These are phyloP conservation scores for Cyanoderma ruficeps DNA, from an alignment of 2,113 vertebrate species.

Conservation along the genomic window DNA sequence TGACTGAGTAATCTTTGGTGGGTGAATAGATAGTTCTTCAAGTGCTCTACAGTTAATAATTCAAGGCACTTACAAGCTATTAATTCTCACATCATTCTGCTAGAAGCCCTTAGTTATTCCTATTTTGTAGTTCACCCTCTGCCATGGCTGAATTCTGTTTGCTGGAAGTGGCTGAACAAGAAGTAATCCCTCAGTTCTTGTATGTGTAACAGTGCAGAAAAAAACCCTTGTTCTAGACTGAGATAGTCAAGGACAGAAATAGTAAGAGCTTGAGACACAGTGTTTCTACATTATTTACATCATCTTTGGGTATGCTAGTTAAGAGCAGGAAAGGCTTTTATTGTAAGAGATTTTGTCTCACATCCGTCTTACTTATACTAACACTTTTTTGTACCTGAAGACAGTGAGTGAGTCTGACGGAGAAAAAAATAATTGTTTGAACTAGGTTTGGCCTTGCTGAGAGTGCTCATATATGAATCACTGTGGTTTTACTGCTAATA, in stretches of 20 bases:
- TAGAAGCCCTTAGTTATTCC: slow-evolving; percentile 34
- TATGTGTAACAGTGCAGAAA: not conserved
- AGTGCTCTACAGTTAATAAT: not conserved
- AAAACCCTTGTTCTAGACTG: not conserved
- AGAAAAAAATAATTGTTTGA: not conserved
- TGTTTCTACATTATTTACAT: not conserved
- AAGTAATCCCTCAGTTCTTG: not conserved
- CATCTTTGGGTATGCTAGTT: not conserved
- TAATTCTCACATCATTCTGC: slow-evolving; percentile 20
- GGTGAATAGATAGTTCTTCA: slow-evolving; percentile 1
- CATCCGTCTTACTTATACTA: not conserved
- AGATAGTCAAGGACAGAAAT: not conserved
- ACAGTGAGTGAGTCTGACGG: not conserved
- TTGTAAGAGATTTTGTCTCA: not conserved
- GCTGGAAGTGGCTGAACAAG: not conserved
- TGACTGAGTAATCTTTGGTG: not conserved
- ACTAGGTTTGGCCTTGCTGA: not conserved
- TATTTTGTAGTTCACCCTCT: not conserved
- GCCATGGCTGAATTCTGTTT: not conserved
- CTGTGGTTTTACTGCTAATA: not conserved
- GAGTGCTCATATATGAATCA: not conserved
- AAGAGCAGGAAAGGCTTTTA: not conserved
- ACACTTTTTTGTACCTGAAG: not conserved
- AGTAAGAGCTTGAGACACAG: not conserved
- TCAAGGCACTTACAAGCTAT: slow-evolving; percentile 39